Evolutionary conservation across 2,888 invertebrate genomes (phyloP).

Genomic region (Hydropsyche betteni): DNA sequence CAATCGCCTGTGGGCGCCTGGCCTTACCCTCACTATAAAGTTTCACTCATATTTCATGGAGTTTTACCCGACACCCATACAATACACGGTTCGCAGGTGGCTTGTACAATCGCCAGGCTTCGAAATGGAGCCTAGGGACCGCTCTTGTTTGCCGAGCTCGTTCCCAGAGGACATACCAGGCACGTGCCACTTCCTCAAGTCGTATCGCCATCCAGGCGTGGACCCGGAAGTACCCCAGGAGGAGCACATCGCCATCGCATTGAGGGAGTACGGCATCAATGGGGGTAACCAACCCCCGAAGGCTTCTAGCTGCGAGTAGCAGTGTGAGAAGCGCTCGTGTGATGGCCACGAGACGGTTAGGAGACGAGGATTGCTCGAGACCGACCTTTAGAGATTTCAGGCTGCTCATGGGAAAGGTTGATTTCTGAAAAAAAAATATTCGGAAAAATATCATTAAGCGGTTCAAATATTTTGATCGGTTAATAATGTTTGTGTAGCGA

Average conservation of each 20-base stretch:
- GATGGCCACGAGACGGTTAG: neutral
- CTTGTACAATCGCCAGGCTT: slow-evolving; percentile 80
- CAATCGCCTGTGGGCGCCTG: no score
- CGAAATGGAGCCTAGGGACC: slow-evolving; percentile 77
- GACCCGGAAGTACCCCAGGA: slow-evolving; percentile 69
- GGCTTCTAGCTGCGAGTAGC: slow-evolving; percentile 22
- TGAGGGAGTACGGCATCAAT: slow-evolving; percentile 70
- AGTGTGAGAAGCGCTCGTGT: slow-evolving; percentile 24
- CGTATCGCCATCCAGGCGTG: slow-evolving; percentile 77
- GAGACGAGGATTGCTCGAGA: slow-evolving; percentile 35
- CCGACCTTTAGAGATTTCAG: slow-evolving; percentile 32
- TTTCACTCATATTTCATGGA: no score
- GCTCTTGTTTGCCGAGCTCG: slow-evolving; percentile 83
- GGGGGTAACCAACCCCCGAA: slow-evolving; percentile 56
- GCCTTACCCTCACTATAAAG: no score
- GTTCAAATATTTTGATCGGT: no score
- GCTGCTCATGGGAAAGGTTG: neutral
- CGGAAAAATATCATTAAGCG: no score
- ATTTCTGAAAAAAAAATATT: neutral
- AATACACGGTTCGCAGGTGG: slow-evolving; percentile 66
- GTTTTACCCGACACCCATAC: no score
- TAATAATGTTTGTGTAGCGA: no score
- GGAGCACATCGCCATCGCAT: slow-evolving; percentile 74
- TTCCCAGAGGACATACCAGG: slow-evolving; percentile 81
- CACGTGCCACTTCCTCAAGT: slow-evolving; percentile 86